Conservation (phyloP, 2,113 vertebrate species). For the Pseudorasbora parva region DNA sequence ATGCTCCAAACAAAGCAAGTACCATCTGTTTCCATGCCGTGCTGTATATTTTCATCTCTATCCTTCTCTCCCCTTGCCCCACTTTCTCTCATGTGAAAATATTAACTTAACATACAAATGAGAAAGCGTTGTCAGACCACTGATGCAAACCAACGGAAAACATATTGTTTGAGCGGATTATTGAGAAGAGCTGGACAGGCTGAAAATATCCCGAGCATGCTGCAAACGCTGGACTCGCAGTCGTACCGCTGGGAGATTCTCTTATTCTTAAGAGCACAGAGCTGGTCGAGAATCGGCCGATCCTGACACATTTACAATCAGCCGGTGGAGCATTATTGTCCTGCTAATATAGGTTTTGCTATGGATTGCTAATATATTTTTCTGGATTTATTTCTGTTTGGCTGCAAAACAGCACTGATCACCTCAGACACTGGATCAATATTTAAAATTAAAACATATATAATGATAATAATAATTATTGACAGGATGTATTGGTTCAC, state of each 20-base stretch:
- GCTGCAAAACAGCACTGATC: background rate
- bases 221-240: background rate
- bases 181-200: conserved; percentile 3
- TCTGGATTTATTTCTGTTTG: background rate
- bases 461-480: too few relatives aligned
- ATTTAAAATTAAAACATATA: too few relatives aligned
- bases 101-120: conserved; percentile 43
- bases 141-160: conserved; percentile 27
- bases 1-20: conserved; percentile 1
- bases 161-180: conserved; percentile 24
- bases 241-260: background rate
- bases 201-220: conserved; percentile 8
- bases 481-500: too few relatives aligned
- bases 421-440: background rate
- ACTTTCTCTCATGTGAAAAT: conserved; percentile 34
- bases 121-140: conserved; percentile 8
- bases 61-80: conserved; percentile 12
- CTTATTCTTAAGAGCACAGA: background rate
- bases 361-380: background rate
- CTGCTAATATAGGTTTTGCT: background rate
- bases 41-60: conserved; percentile 16
- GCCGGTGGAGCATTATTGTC: background rate
- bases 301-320: conserved; percentile 5
- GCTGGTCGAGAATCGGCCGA: background rate
- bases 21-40: conserved; percentile 2